Evolutionary conservation across 2,113 vertebrate genomes (phyloP).

Genomic region (Odontesthes bonariensis): DNA sequence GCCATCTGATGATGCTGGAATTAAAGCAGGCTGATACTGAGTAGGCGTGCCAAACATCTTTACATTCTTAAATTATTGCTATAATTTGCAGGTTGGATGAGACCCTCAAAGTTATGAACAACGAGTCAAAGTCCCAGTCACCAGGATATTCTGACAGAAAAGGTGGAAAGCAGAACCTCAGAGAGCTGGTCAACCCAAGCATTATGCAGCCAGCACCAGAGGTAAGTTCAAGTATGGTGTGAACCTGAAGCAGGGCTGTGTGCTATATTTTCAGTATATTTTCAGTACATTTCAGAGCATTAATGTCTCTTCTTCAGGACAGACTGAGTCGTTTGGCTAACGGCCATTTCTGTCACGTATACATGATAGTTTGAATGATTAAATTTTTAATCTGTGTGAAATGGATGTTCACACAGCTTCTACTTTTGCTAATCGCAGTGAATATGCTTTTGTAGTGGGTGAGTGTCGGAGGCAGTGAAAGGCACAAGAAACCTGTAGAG

Average conservation of each 20-base stretch:
- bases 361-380: too few species aligned
- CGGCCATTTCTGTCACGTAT: too few species aligned
- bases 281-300: too few species aligned
- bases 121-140: conserved; percentile 76
- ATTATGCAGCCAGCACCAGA: conserved; percentile 89
- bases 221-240: conserved; percentile 67
- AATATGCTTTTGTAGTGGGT: conserved; percentile 86
- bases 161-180: conserved; percentile 59
- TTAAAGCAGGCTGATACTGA: background rate
- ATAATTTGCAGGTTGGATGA: conserved; percentile 88
- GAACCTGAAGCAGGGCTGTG: background rate
- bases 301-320: too few species aligned
- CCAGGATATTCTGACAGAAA: conserved; percentile 46
- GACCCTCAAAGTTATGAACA: conserved; percentile 85
- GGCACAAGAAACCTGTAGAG: conserved; percentile 58
- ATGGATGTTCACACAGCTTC: too few species aligned
- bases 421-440: background rate
- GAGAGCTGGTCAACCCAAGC: conserved; percentile 91
- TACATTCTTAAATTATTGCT: background rate
- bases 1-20: background rate
- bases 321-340: too few species aligned
- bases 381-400: too few species aligned
- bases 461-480: conserved; percentile 81
- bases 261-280: background rate
- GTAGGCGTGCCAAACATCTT: background rate